Conservation (phyloP, 2,797 vertebrate genomes). For the Cyprinella venusta region DNA sequence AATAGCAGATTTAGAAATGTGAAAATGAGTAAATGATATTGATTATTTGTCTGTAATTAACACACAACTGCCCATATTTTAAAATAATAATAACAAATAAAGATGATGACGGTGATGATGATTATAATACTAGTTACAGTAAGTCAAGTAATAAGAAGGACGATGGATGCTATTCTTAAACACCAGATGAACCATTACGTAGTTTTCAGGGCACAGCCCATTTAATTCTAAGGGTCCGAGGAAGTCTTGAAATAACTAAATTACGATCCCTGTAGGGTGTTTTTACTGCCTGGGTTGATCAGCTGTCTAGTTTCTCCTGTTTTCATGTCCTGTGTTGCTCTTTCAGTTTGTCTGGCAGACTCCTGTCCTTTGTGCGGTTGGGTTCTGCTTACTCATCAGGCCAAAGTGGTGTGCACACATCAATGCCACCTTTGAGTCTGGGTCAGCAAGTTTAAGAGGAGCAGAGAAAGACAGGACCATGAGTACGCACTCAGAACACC, state of each 20-base stretch:
- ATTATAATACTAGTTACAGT: background rate
- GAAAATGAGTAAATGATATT: background rate
- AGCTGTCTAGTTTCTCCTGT: slow-evolving; percentile 16
- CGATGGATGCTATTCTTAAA: background rate
- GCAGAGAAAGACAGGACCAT: background rate
- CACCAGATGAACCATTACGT: background rate
- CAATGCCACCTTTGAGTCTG: slow-evolving; percentile 46
- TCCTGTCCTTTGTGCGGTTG: background rate
- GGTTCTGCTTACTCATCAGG: slow-evolving; percentile 60
- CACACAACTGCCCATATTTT: background rate
- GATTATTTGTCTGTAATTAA: background rate
- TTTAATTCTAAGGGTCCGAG: background rate
- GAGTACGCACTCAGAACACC: background rate
- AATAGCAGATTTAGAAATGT: background rate
- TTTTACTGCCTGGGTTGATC: slow-evolving; percentile 5
- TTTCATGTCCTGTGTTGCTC: slow-evolving; percentile 2
- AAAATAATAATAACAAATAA: background rate
- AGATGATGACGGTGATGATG: background rate
- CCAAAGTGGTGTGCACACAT: slow-evolving; percentile 31
- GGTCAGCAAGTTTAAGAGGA: slow-evolving; percentile 39
- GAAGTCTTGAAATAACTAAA: background rate
- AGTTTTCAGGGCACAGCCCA: background rate
- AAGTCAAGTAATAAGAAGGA: background rate
- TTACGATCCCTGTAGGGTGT: background rate
- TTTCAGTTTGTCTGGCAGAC: slow-evolving; percentile 29